A percentile compares a stretch with the other conserved stretches of the same genome.
Conservation (phyloP, 2,113 vertebrate genomes). For the Pygoscelis adeliae region DNA sequence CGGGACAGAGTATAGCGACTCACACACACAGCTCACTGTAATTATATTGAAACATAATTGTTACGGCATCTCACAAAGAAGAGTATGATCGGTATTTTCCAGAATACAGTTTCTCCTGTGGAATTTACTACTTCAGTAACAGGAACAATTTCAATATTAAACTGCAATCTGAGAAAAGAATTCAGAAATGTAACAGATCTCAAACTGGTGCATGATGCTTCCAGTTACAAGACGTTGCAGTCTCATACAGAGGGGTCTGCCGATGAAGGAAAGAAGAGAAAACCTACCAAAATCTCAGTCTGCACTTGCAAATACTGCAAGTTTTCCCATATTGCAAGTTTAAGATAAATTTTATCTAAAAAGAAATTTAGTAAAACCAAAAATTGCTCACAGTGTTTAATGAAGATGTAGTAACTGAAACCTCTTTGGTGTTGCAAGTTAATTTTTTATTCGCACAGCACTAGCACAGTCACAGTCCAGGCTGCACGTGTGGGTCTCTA, state of each 20-base stretch:
- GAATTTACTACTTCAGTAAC: not conserved
- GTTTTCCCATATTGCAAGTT: not conserved
- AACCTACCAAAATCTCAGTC: not conserved
- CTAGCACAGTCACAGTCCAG: accelerated
- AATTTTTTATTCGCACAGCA: not conserved
- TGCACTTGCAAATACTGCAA: not conserved
- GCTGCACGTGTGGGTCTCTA: not conserved
- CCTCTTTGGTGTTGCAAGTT: not conserved
- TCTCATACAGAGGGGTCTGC: not conserved
- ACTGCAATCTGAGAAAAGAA: too few relatives aligned
- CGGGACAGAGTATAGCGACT: accelerated
- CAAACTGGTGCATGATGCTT: accelerated
- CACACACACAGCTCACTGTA: not conserved
- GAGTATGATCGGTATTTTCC: not conserved
- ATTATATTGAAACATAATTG: accelerated
- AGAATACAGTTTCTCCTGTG: not conserved
- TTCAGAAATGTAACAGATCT: not conserved
- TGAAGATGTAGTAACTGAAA: not conserved
- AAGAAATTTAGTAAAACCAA: not conserved
- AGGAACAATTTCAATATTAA: not conserved
- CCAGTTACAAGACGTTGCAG: not conserved
- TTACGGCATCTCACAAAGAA: not conserved
- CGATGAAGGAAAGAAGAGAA: not conserved
- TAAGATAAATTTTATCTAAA: not conserved
- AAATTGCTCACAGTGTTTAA: not conserved